A percentile compares a stretch with the other conserved stretches of the same genome.
Evolutionary conservation across 2,113 vertebrate species (phyloP).

Genomic region (Sarotherodon lohbergeri): DNA sequence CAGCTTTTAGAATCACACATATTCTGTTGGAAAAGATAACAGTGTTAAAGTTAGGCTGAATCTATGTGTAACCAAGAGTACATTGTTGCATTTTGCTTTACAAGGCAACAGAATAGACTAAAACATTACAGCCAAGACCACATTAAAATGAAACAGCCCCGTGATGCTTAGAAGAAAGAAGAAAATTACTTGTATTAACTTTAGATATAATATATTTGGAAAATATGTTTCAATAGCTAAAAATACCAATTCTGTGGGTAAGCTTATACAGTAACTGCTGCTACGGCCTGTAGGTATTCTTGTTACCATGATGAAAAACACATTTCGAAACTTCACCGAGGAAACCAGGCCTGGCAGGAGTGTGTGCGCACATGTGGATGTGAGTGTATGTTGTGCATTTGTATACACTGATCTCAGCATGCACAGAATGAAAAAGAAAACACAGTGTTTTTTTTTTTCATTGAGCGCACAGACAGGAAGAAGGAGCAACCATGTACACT

Average conservation of each 20-base stretch:
- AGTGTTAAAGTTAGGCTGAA: constrained; percentile 13
- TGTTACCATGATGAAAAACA: constrained; percentile 46
- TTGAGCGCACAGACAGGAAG: background rate
- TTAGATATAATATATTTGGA: constrained; percentile 24
- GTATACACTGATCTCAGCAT: background rate
- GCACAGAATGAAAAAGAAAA: background rate
- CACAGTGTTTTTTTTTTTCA: background rate
- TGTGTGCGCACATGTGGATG: background rate
- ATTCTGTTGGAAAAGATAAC: background rate
- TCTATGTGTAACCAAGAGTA: background rate
- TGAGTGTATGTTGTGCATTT: background rate
- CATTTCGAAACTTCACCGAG: constrained; percentile 2
- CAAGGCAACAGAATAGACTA: background rate
- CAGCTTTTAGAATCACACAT: background rate
- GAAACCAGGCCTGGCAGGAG: constrained; percentile 32
- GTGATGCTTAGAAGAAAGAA: constrained; percentile 1
- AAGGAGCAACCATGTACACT: constrained; percentile 54
- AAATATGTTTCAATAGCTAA: constrained; percentile 8
- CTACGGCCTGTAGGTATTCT: background rate
- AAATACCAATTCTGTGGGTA: constrained; percentile 22
- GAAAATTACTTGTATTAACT: constrained; percentile 7
- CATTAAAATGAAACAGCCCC: background rate
- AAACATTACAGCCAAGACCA: background rate
- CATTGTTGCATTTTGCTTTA: background rate
- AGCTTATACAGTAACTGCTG: constrained; percentile 9